phyloP scores from a whole-genome alignment of 2,797 vertebrate genomes.

The Telmatherina bonti region DNA sequence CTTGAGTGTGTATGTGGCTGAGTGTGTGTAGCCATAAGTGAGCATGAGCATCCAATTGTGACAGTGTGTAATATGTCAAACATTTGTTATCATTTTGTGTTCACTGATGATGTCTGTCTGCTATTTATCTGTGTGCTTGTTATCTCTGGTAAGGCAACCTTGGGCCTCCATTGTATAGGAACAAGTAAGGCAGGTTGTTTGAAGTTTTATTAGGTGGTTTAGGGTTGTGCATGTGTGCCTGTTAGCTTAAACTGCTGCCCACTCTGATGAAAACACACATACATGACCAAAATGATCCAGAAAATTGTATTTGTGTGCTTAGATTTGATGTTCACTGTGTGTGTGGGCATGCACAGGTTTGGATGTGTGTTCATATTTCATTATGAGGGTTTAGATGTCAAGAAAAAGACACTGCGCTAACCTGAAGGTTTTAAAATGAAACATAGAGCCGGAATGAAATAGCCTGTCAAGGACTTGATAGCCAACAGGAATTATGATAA shows the following conservation, averaged over 20 bases:
- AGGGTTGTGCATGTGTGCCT: neutral
- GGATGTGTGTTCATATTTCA: constrained; percentile 33
- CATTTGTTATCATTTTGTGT: constrained; percentile 16
- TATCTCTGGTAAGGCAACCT: constrained; percentile 21
- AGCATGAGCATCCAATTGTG: constrained; percentile 43
- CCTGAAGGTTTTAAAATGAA: constrained; percentile 74
- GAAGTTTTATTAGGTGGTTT: constrained; percentile 17
- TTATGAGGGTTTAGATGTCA: constrained; percentile 65
- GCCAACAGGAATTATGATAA: constrained; percentile 79
- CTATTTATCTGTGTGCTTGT: constrained; percentile 21
- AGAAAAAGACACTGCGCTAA: constrained; percentile 56
- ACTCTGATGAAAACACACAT: neutral
- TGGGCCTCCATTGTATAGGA: constrained; percentile 22
- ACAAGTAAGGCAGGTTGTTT: constrained; percentile 31
- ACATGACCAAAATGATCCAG: neutral
- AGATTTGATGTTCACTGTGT: neutral
- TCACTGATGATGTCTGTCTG: constrained; percentile 34
- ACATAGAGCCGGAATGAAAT: constrained; percentile 70
- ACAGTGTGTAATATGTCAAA: constrained; percentile 3
- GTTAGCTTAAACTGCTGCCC: neutral
- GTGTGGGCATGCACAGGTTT: neutral
- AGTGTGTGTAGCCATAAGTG: constrained; percentile 20
- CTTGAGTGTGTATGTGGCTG: neutral
- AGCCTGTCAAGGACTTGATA: constrained; percentile 73
- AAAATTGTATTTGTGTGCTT: neutral